Percentiles rank a stretch among this genome's conserved stretches.
Conservation (phyloP, 2,888 invertebrate genomes). For the Cerastis leucographa region DNA sequence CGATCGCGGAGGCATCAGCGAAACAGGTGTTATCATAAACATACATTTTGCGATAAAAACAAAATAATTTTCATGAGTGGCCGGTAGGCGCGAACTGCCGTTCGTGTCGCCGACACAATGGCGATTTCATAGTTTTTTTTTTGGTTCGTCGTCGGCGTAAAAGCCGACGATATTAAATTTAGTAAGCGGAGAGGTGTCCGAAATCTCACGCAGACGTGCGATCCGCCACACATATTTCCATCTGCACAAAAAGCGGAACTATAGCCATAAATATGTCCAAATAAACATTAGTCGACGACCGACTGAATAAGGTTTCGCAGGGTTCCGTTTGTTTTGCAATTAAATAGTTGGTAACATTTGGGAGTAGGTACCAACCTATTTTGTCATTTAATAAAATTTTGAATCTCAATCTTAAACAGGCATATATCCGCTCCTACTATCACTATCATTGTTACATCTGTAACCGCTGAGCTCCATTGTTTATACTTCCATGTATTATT, state of each 20-base stretch:
- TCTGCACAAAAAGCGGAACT: slow-evolving; percentile 90
- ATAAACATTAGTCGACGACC: slow-evolving; percentile 89
- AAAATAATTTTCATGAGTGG: slow-evolving; percentile 91
- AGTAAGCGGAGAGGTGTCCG: slow-evolving; percentile 91
- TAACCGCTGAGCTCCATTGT: neutral
- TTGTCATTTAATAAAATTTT: slow-evolving; percentile 8
- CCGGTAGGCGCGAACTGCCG: slow-evolving; percentile 90
- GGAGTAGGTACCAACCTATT: slow-evolving; percentile 29
- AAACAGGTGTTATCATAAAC: slow-evolving; percentile 91
- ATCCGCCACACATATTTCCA: slow-evolving; percentile 91
- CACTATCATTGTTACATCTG: neutral
- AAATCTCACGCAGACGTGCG: slow-evolving; percentile 91
- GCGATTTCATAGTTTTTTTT: slow-evolving; percentile 89
- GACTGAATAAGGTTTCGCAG: slow-evolving; percentile 82
- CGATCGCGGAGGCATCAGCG: slow-evolving; percentile 90
- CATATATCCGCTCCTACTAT: neutral
- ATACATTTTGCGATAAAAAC: slow-evolving; percentile 90
- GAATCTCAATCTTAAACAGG: neutral
- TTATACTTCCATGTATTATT: neutral
- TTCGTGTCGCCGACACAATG: slow-evolving; percentile 90
- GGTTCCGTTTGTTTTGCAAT: slow-evolving; percentile 79
- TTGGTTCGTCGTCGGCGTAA: slow-evolving; percentile 85
- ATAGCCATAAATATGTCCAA: slow-evolving; percentile 91
- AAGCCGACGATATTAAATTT: slow-evolving; percentile 90
- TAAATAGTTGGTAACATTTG: slow-evolving; percentile 56